Conservation (phyloP, 2,113 vertebrate genomes). For the Neogobius melanostomus region DNA sequence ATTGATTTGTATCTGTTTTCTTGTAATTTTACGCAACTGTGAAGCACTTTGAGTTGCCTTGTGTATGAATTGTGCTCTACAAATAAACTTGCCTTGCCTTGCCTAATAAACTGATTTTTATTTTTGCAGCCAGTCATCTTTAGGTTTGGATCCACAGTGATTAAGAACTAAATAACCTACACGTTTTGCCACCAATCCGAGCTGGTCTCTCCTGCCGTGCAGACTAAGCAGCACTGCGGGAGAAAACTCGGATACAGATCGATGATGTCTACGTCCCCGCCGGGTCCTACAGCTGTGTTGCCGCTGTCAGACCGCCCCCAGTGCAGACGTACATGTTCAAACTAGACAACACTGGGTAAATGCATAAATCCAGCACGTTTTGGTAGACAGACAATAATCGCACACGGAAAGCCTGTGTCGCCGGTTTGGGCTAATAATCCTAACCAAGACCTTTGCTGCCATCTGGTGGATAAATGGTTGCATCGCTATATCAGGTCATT, state of each 20-base stretch:
- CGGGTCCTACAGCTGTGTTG: background rate
- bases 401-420: slow-evolving; percentile 2
- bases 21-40: no score
- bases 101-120: no score
- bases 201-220: background rate
- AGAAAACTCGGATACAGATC: slow-evolving; percentile 42
- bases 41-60: no score
- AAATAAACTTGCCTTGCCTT: no score
- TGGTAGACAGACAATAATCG: no score
- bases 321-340: slow-evolving; percentile 22
- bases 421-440: no score
- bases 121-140: slow-evolving; percentile 41
- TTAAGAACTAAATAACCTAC: background rate
- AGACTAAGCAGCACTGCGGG: slow-evolving; percentile 43
- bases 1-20: no score
- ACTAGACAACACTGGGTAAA: no score
- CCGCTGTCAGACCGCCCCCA: slow-evolving; percentile 52
- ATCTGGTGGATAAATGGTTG: slow-evolving; percentile 36
- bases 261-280: slow-evolving; percentile 58
- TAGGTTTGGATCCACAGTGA: background rate
- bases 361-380: no score
- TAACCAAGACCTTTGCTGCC: slow-evolving; percentile 34
- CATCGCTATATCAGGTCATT: background rate
- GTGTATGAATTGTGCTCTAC: no score
- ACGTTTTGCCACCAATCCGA: slow-evolving; percentile 53